Evolutionary conservation across 2,797 vertebrate genomes (phyloP), one percentile per base, ranked within the genome.

Genomic region (Gallinago nigripennis): DNA sequence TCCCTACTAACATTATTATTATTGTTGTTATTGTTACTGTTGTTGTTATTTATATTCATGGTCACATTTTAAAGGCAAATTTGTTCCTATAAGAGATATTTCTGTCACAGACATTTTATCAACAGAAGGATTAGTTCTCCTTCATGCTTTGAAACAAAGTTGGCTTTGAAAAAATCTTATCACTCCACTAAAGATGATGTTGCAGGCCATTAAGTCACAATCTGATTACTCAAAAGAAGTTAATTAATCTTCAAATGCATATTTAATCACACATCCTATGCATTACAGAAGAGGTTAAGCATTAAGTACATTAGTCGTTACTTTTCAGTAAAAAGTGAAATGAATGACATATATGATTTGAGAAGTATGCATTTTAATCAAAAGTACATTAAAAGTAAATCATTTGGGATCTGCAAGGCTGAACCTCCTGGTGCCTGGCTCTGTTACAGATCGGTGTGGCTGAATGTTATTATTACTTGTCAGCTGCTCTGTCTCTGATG

Each of bases 231-330:
- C 66, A 90, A 77, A 86, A 58, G 24, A 70, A 88, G 21, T 87
- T 92, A 86, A 93, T 95, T 94, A 79, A 91, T 65, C 56, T 85
- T 82, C 66, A 94, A 72, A 87, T 89, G 30, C 28, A 6, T 88
- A 57, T 86, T 84, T 86, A 88, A 56, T 92, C 48, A 39, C 30
- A 16, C 12, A 45, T 43, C 21, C 12, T 77, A 33, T 66, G 71
- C 43, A 51, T 88, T 92, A 58, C 84, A 65, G 35, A 43, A 53
- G 14, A 69, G 39, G 21, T 85, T 35, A 69, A 33, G 23, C 63
- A 66, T 69, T 54, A 54, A 65, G 12, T 39, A 48, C 15, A n/a
- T 72, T 45, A 88, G 48, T 51, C 16, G 45, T 71, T 56, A 37
- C 33, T 83, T 82, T 68, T 86, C 65, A 63, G 43, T 65, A 71